Evolutionary conservation across 1,140 invertebrate species (phyloP).

Genomic region (Ceratosolen solmsi): DNA sequence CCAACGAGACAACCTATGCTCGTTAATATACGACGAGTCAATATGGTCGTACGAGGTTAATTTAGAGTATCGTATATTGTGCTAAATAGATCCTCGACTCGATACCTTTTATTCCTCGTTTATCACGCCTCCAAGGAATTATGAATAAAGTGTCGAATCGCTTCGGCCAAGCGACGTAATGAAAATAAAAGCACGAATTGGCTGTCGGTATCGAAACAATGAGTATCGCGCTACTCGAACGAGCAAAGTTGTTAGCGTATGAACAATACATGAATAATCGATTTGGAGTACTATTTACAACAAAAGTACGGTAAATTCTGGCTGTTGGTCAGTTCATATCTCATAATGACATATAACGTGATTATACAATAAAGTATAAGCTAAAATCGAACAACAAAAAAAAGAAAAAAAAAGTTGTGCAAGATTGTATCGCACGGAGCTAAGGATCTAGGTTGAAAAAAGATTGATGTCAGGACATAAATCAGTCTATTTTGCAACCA

Average conservation of each 20-base stretch:
- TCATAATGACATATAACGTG: too few species aligned
- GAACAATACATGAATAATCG: background rate
- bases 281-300: too few species aligned
- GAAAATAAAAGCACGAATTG: too few species aligned
- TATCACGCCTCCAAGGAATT: too few species aligned
- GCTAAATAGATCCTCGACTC: background rate
- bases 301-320: too few species aligned
- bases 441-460: background rate
- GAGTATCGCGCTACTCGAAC: too few species aligned
- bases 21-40: too few species aligned
- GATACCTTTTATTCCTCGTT: too few species aligned
- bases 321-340: too few species aligned
- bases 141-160: background rate
- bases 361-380: background rate
- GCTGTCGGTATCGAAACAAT: too few species aligned
- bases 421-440: background rate
- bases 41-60: background rate
- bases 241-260: background rate
- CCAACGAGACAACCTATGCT: background rate
- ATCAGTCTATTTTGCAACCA: constrained; percentile 15
- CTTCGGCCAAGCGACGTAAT: background rate
- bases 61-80: constrained; percentile 18
- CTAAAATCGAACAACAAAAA: too few species aligned
- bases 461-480: constrained; percentile 1
- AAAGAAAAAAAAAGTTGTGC: too few species aligned